A percentile compares a stretch with the other conserved stretches of the same genome.
These are phyloP conservation scores for Thunnus albacares DNA, from an alignment of 2,797 vertebrate genomes.

Conservation along the genomic window DNA sequence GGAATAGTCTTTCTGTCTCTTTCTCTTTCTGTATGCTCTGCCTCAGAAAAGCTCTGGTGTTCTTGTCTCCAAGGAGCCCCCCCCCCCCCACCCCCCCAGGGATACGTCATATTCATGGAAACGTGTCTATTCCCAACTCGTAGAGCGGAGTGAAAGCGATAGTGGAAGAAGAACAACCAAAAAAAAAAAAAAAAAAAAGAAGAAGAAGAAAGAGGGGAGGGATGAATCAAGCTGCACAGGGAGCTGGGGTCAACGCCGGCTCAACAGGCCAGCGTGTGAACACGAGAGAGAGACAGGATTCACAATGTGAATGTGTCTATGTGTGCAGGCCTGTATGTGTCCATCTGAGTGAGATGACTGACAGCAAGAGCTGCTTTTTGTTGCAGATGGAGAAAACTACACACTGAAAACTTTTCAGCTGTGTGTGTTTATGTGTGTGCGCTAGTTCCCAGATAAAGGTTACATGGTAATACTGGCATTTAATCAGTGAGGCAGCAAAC, in stretches of 20 bases:
- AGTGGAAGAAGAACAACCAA: conserved; percentile 11
- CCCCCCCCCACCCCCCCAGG: neutral
- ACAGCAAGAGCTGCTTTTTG: conserved; percentile 33
- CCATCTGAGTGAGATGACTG: conserved; percentile 12
- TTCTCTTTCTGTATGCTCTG: neutral
- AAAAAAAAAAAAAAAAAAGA: neutral
- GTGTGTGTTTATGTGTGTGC: conserved; percentile 18
- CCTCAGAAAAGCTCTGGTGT: neutral
- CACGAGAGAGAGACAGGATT: neutral
- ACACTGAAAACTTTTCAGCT: conserved; percentile 7
- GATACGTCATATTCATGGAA: conserved; percentile 67
- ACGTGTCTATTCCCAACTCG: conserved; percentile 51
- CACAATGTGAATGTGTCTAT: neutral
- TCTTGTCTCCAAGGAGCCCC: conserved; percentile 28
- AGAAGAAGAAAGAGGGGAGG: neutral
- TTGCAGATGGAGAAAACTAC: conserved; percentile 15
- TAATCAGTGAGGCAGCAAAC: conserved; percentile 77
- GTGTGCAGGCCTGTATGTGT: neutral
- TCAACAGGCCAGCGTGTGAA: neutral
- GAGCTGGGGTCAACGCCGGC: neutral
- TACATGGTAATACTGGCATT: conserved; percentile 88
- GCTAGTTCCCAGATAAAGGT: conserved; percentile 76
- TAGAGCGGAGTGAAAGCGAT: conserved; percentile 20
- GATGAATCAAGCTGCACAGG: neutral
- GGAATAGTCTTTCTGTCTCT: conserved; percentile 15